Evolutionary conservation across 2,888 invertebrate genomes (phyloP).

Genomic region (Aphodius sticticus): DNA sequence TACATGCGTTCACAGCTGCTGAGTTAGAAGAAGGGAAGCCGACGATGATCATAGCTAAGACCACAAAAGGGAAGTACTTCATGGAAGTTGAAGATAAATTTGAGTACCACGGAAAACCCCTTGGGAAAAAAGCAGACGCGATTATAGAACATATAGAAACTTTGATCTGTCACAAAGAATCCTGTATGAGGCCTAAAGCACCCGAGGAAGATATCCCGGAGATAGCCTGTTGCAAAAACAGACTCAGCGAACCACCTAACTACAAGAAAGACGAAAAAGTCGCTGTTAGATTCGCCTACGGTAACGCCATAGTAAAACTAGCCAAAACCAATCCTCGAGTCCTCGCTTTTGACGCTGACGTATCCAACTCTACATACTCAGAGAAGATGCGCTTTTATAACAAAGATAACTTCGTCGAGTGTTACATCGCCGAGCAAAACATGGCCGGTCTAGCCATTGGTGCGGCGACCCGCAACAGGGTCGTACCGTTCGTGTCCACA

Average conservation of each 20-base stretch:
- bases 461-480: slow-evolving; percentile 85
- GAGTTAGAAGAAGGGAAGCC: slow-evolving; percentile 75
- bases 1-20: slow-evolving; percentile 83
- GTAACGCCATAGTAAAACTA: slow-evolving; percentile 87
- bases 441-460: slow-evolving; percentile 92
- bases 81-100: slow-evolving; percentile 85
- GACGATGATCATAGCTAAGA: slow-evolving; percentile 84
- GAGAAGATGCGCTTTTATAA: slow-evolving; percentile 79
- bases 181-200: slow-evolving; percentile 59
- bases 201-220: slow-evolving; percentile 61
- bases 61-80: slow-evolving; percentile 88
- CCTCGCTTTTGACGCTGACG: slow-evolving; percentile 92
- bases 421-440: slow-evolving; percentile 97
- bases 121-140: slow-evolving; percentile 78
- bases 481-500: slow-evolving; percentile 90
- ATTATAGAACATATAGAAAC: slow-evolving; percentile 66
- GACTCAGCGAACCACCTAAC: slow-evolving; percentile 76
- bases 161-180: slow-evolving; percentile 69
- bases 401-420: slow-evolving; percentile 84
- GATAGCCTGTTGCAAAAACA: slow-evolving; percentile 72
- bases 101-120: slow-evolving; percentile 95
- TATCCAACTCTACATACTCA: slow-evolving; percentile 95
- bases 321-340: slow-evolving; percentile 74
- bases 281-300: slow-evolving; percentile 90
- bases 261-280: slow-evolving; percentile 78